Base-by-base conservation (phyloP, 2,113 vertebrate species). In the Triplophysa tibetana region DNA sequence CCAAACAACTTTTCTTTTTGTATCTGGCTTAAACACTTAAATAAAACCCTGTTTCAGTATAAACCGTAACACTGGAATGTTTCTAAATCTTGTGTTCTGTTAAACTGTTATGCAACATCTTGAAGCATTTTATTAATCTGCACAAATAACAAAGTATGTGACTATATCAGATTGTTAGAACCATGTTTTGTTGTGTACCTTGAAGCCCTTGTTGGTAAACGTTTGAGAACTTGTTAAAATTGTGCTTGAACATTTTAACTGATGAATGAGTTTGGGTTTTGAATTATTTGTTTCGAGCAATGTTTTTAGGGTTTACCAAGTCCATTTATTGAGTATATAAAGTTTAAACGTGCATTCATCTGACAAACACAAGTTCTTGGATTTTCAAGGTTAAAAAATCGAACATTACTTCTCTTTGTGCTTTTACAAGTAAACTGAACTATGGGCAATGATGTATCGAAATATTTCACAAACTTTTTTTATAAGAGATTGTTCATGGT, bases 1-100 rank as follows among this genome's bases (percentile, higher is more conserved):
- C 85, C 79, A 85, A 84, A 90, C 86, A 91, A 79, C 75, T 75
- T 79, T 87, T 87, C 75, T 86, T 91, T 88, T 77, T 92, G 86
- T 88, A 87, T 80, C 29, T 50, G 90, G 83, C 81, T 77, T 88
- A 75, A 75, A 81, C 82, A 61, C 89, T 89, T 81, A 84, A 90
- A 91, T 90, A 89, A 92, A 94, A 88, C 54, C 50, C 85, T 82
- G 83, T 84, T 87, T 80, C 21, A 76, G 85, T 91, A 83, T 87
- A 60, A 88, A 86, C 38, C 5, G 74, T 9, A 82, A 84, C 82
- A 83, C 78, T 84, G 63, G 16, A 61, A 82, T 83, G 64, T 68
- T 86, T 80, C 80, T 76, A 78, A 86, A 73, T 85, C 64, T 88
- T 6, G 69, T 52, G 52, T 41, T 79, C 23, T 77, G 43, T 60